Percentiles rank a stretch among this genome's conserved stretches.
Evolutionary conservation across 2,797 vertebrate species (phyloP).

Genomic region (Dromococcyx pavoninus): DNA sequence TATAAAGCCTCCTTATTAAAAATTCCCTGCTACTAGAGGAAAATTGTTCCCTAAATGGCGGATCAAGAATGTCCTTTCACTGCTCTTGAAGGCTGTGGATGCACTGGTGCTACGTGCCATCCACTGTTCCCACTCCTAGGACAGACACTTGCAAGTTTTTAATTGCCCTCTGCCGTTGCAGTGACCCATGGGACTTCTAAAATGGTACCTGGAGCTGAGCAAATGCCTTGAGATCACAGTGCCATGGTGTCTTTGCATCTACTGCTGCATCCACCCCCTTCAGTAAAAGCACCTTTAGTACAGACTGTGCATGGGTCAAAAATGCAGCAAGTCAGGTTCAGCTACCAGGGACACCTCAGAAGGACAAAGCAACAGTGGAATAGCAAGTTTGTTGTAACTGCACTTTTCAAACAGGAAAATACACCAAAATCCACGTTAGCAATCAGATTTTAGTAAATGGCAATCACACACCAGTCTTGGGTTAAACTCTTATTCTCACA

Average conservation of each 20-base stretch:
- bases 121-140: fast-evolving
- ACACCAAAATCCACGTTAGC: not conserved
- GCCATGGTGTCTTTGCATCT: too few relatives aligned
- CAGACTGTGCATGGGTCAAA: fast-evolving
- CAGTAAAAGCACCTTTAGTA: not conserved
- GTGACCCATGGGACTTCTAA: fast-evolving
- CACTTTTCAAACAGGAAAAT: not conserved
- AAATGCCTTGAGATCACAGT: not conserved
- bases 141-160: not conserved
- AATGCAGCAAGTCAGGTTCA: not conserved
- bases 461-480: not conserved
- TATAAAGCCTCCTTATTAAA: not conserved
- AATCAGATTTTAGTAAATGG: not conserved
- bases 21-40: not conserved
- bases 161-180: fast-evolving
- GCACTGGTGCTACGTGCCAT: not conserved
- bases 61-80: not conserved
- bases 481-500: not conserved
- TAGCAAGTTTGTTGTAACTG: not conserved
- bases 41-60: not conserved
- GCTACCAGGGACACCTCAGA: not conserved
- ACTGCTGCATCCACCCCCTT: too few relatives aligned
- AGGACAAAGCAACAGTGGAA: not conserved
- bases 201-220: not conserved
- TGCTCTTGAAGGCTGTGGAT: not conserved